Evolutionary conservation across 2,888 invertebrate species (phyloP), one percentile per base, ranked within the genome.

Genomic region (Ptilodon capucinus): DNA sequence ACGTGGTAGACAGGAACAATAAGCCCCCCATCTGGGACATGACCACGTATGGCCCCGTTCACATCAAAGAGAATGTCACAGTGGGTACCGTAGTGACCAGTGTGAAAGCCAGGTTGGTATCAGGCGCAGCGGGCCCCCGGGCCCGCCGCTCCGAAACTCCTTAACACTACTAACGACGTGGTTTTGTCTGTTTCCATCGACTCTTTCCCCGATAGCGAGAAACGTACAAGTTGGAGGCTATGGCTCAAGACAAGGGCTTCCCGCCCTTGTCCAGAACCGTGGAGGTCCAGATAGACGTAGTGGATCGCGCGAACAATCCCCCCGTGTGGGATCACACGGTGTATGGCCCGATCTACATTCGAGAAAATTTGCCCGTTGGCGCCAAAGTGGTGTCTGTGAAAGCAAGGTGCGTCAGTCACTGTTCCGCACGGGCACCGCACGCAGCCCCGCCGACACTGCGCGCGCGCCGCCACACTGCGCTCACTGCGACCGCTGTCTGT

Each of bases 31-130:
- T 97, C 92, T 98, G 97, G 98, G 97, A 97, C 94, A 94, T 94
- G 93, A 95, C 94, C 93, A 94, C 97, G 93, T 97, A 98, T 94
- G 97, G 98, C 94, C 97, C 97, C 93, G 97, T 97, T 94, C 96
- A 96, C 95, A 97, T 98, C 95, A 96, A 95, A 94, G 98, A 98
- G 96, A 98, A 98, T 96, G 97, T 97, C 95, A 97, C 97, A 95
- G 97, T 98, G 94, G 97, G 98, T 95, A 97, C 97, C 93, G 96
- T 97, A 95, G 97, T 98, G 94, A 97, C 97, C 94, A 96, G 97
- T 93, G 96, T 98, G 93, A 97, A 97, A 95, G 98, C 98, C 94
- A 97, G 97, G 97, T 96, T 96, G 95, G 96, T 96, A 96, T 95
- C 89, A 84, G 87, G 86, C 84, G 86, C 85, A 84, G 90, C 87